A percentile compares a stretch with the other conserved stretches of the same genome.
phyloP scores from a whole-genome alignment of 37 sponge, comb jelly and placozoan species.

The Chondrilla cf. caribensis region DNA sequence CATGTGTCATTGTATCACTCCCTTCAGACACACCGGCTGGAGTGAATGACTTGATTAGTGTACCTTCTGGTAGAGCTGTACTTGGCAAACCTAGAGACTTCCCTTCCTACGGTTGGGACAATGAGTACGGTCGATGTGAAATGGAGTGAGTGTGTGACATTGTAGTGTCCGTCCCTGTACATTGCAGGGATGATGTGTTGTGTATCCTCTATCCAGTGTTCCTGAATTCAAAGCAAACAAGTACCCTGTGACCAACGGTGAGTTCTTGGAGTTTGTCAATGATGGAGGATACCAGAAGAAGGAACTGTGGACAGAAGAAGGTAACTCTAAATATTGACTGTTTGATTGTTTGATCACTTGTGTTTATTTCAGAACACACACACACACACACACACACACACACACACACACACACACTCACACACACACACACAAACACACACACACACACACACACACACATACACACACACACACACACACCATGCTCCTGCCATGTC shows the following conservation, averaged over 20 bases:
- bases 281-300: conserved; percentile 65
- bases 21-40: conserved; percentile 44
- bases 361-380: too few relatives aligned
- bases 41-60: conserved; percentile 58
- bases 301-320: conserved; percentile 89
- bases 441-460: too few relatives aligned
- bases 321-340: too few relatives aligned
- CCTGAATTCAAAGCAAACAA: conserved; percentile 77
- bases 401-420: too few relatives aligned
- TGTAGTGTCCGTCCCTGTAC: too few relatives aligned
- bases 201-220: conserved; percentile 45
- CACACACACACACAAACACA: too few relatives aligned
- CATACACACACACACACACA: background rate
- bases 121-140: conserved; percentile 71
- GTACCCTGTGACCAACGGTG: conserved; percentile 73
- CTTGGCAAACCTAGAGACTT: conserved; percentile 82
- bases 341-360: too few relatives aligned
- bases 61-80: conserved; percentile 40
- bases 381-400: too few relatives aligned
- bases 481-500: background rate
- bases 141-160: conserved; percentile 49
- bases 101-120: conserved; percentile 93
- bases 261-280: conserved; percentile 81
- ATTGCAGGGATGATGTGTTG: background rate
- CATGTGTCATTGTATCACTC: too few relatives aligned